Conservation (phyloP, 2,797 vertebrate genomes). For the Momotus momota region DNA sequence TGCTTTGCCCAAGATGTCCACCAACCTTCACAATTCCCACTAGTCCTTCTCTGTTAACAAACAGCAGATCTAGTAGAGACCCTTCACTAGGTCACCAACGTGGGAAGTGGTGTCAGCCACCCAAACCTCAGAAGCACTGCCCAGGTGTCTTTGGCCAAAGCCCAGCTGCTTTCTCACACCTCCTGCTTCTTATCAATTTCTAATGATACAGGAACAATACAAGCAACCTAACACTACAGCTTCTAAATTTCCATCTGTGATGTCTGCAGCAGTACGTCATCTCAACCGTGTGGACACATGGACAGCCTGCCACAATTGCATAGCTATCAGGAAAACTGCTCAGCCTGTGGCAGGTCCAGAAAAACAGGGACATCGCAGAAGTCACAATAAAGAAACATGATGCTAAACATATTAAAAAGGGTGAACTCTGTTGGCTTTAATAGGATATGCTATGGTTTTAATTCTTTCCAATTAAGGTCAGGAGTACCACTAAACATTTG, state of each 20-base stretch:
- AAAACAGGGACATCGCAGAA: neutral
- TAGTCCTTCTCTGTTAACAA: too few species aligned
- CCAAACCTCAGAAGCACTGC: neutral
- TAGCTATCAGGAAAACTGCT: neutral
- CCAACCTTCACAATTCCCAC: too few species aligned
- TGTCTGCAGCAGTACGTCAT: neutral
- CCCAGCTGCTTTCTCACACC: neutral
- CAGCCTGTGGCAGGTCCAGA: neutral
- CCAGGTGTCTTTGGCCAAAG: neutral
- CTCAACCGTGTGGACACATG: accelerated
- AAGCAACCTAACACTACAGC: neutral
- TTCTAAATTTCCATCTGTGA: neutral
- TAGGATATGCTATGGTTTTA: neutral
- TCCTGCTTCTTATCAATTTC: neutral
- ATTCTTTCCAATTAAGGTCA: neutral
- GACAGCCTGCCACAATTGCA: neutral
- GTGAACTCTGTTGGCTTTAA: neutral
- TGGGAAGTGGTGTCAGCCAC: accelerated
- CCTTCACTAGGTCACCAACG: neutral
- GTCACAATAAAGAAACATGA: neutral
- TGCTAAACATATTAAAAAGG: neutral
- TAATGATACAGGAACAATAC: accelerated
- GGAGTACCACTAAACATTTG: neutral
- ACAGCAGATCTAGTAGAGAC: too few species aligned
- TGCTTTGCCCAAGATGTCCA: too few species aligned